phyloP scores from a whole-genome alignment of 1,140 invertebrate species.

The Chymomyza costata region DNA sequence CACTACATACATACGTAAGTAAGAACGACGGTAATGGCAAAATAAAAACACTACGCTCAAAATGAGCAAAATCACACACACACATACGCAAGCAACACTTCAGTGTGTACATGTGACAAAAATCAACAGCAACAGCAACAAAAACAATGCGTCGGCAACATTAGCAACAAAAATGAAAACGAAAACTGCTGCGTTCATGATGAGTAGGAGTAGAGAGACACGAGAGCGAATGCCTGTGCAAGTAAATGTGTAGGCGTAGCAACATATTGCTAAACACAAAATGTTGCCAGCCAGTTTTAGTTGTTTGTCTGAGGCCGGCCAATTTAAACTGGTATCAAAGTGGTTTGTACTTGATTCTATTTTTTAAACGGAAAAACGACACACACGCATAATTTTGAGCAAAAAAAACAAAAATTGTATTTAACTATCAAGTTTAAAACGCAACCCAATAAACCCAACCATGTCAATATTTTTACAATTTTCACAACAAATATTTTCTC shows the following conservation, averaged over 20 bases:
- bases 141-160: conserved; percentile 19
- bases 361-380: conserved; percentile 4
- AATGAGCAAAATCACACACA: too few relatives aligned
- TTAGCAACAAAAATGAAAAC: conserved; percentile 38
- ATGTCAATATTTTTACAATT: conserved; percentile 3
- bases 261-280: conserved; percentile 37
- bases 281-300: conserved; percentile 18
- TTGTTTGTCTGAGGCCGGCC: conserved; percentile 31
- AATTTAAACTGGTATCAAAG: conserved; percentile 31
- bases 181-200: conserved; percentile 60
- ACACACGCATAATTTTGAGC: too few relatives aligned
- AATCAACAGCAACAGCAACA: conserved; percentile 4
- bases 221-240: conserved; percentile 7
- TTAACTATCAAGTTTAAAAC: too few relatives aligned
- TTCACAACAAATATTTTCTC: too few relatives aligned
- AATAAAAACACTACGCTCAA: too few relatives aligned
- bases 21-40: too few relatives aligned
- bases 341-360: conserved; percentile 37
- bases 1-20: too few relatives aligned
- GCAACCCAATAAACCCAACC: too few relatives aligned
- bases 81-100: too few relatives aligned
- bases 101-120: too few relatives aligned
- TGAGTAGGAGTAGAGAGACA: conserved; percentile 19
- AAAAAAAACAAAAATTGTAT: neutral
- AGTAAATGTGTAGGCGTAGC: conserved; percentile 28